Conservation (phyloP, 1,140 invertebrate genomes). For the Teleopsis dalmanni region DNA sequence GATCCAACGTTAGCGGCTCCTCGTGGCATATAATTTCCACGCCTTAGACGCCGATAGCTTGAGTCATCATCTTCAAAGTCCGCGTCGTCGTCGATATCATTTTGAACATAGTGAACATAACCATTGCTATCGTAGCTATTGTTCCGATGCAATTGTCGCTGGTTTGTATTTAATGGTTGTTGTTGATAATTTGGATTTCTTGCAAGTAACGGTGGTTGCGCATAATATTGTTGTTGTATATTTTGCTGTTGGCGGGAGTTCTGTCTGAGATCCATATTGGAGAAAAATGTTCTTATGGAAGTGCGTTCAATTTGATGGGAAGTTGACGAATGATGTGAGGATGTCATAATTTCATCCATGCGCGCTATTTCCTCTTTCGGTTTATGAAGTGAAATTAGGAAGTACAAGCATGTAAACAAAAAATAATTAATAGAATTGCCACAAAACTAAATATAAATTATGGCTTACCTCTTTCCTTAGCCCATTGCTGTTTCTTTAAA, state of each 20-base stretch:
- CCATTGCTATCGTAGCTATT: slow-evolving; percentile 12
- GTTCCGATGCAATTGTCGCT: not conserved
- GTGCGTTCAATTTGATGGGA: slow-evolving; percentile 41
- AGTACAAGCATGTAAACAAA: not conserved
- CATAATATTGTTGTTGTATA: slow-evolving; percentile 17
- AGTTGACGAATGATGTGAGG: slow-evolving; percentile 26
- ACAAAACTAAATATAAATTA: not conserved
- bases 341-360: slow-evolving; percentile 45
- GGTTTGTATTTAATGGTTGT: not conserved
- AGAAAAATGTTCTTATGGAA: slow-evolving; percentile 42
- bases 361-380: slow-evolving; percentile 57
- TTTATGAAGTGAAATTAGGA: not conserved
- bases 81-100: slow-evolving; percentile 1
- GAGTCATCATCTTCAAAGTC: slow-evolving; percentile 26
- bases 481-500: slow-evolving; percentile 63
- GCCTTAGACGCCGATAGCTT: not conserved
- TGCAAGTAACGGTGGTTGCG: not conserved
- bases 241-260: slow-evolving; percentile 15
- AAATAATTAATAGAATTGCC: too few species aligned
- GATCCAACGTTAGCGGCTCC: not conserved
- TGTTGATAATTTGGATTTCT: not conserved
- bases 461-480: slow-evolving; percentile 55
- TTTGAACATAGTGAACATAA: slow-evolving; percentile 15
- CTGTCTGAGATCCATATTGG: slow-evolving; percentile 39
- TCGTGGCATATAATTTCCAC: not conserved